Conservation (phyloP, 2,113 vertebrate species). For the Vanacampus margaritifer region DNA sequence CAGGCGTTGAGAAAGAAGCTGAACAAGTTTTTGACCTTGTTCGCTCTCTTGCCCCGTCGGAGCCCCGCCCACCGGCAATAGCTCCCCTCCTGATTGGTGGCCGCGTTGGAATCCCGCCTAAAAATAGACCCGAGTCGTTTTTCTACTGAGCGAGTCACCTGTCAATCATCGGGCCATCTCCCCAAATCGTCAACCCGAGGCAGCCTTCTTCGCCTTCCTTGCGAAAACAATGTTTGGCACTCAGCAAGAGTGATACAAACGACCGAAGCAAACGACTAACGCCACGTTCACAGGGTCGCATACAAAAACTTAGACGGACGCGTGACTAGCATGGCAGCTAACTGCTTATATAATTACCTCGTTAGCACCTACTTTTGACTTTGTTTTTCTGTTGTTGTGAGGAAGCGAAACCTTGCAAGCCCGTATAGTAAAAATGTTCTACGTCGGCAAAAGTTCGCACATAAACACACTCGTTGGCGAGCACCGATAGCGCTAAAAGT, state of each 20-base stretch:
- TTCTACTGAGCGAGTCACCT: constrained; percentile 9
- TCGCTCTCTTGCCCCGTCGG: constrained; percentile 28
- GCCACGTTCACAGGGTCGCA: not conserved
- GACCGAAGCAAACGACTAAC: not conserved
- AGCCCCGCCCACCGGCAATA: constrained; percentile 5
- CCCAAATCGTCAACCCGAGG: not conserved
- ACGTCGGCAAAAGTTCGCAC: not conserved
- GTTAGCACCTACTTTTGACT: constrained; percentile 27
- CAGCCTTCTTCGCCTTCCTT: not conserved
- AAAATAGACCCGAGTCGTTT: not conserved
- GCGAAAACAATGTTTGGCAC: not conserved
- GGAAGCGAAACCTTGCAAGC: no score
- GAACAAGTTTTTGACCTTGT: constrained; percentile 70
- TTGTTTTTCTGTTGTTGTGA: not conserved
- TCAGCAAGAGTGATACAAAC: not conserved
- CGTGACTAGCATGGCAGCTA: not conserved
- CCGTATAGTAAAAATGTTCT: not conserved
- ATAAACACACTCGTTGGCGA: not conserved
- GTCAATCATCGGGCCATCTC: constrained; percentile 63
- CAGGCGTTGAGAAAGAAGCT: not conserved
- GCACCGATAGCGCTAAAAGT: not conserved
- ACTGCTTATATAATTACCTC: constrained; percentile 44
- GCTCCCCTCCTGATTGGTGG: constrained; percentile 44
- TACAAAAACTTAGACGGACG: not conserved
- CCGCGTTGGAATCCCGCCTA: not conserved